These are phyloP conservation scores for Anomalospiza imberbis DNA, from an alignment of 2,797 vertebrate species.

Conservation along the genomic window DNA sequence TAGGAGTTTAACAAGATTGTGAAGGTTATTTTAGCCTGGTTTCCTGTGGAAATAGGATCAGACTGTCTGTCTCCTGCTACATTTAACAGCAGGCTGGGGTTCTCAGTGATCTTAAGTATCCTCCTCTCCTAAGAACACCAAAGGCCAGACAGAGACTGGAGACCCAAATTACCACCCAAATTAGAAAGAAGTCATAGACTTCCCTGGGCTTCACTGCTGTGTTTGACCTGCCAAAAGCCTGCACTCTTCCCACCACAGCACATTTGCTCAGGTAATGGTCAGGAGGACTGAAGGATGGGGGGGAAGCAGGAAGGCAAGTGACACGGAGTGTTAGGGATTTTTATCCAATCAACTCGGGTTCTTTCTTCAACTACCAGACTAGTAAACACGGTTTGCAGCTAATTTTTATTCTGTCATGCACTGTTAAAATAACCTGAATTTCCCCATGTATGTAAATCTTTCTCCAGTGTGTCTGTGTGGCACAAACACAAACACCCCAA, in stretches of 20 bases:
- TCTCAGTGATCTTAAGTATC: neutral
- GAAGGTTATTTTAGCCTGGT: neutral
- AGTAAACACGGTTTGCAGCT: neutral
- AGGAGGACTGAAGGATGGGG: neutral
- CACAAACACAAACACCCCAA: accelerated
- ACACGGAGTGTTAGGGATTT: neutral
- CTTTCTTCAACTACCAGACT: neutral
- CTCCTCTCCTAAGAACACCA: neutral
- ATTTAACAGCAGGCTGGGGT: neutral
- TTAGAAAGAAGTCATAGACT: neutral
- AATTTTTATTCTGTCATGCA: neutral
- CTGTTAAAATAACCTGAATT: neutral
- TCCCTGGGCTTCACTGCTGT: neutral
- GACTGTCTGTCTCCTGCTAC: neutral
- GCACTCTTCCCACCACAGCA: neutral
- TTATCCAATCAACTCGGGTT: neutral
- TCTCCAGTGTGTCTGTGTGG: neutral
- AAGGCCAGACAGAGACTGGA: neutral
- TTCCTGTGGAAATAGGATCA: neutral
- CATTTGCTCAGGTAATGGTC: accelerated
- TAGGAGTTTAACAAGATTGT: neutral
- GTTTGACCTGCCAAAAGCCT: neutral
- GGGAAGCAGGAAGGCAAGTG: accelerated
- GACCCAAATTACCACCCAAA: neutral
- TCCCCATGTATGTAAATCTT: accelerated